Base-by-base conservation (phyloP, 2,113 vertebrate species). In the Dromiciops gliroides region DNA sequence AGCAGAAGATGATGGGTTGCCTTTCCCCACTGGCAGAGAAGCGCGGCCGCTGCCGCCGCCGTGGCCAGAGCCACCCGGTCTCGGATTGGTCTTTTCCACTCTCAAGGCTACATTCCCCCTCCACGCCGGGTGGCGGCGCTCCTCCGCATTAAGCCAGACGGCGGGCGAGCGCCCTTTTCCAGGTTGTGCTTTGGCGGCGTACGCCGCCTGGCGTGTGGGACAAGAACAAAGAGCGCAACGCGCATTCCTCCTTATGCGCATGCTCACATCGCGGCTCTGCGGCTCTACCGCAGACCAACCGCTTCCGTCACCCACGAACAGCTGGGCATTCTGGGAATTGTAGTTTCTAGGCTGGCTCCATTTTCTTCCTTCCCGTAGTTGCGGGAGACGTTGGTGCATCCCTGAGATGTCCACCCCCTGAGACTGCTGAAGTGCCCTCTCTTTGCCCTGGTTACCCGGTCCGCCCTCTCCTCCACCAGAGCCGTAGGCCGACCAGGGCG, bases 401-500 rank as follows among this genome's bases (percentile, higher is more conserved):
- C 31, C 60, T 16, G 37, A 6, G 60, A 37, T 16, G 11, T 67
- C 11, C 31, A 56, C 53, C 26, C 53, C 24, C 52, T 0, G 10
- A 11, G 53, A 53, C 53, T 28, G 53, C 53, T 56, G 53, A 56
- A 67, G 28, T 3, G 3, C 31, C 31, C 31, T 67, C 14, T 67
- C 60, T 67, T 1, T 12, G 31, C 12, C 60, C 60, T 67, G 37
- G 37, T 67, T 28, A 47, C 23, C 22, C 0, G 97, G 99, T 8
- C 98, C 98, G 98, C 93, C 99, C 99, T 97, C 98, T 99, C 53
- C 96, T 99, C 25, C 98, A 99, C 75, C 99, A 98, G 0, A 98
- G 98, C 2, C 98, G 98, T 67, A 75, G 98, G 98, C 0, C 98
- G 92, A 2, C 96, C 99, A 0, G 99, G 99, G 0, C 31, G 14